These are phyloP conservation scores for Drosophila bipectinata DNA, from an alignment of 1,140 invertebrate genomes.

Conservation along the genomic window DNA sequence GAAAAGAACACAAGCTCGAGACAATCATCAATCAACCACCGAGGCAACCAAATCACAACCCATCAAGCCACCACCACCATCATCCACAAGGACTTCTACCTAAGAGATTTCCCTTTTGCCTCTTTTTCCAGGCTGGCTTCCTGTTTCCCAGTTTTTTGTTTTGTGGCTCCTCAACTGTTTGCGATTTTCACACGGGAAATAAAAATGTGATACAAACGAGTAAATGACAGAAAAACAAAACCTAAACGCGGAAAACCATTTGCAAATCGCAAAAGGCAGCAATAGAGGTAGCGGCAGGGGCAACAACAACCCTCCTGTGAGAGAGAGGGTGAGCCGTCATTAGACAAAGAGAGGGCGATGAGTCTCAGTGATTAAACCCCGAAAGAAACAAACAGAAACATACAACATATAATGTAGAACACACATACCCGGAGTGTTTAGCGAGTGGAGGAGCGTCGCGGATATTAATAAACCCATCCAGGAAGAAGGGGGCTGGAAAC, in stretches of 20 bases:
- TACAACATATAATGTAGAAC: constrained; percentile 1
- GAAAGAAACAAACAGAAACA: constrained; percentile 67
- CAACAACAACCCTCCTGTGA: constrained; percentile 46
- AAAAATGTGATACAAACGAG: constrained; percentile 77
- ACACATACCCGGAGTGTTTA: constrained; percentile 41
- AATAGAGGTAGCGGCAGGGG: constrained; percentile 6
- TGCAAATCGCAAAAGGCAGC: constrained; percentile 67
- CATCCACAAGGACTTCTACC: constrained; percentile 57
- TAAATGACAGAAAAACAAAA: constrained; percentile 75
- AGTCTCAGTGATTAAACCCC: constrained; percentile 63
- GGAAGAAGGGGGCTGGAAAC: constrained; percentile 43
- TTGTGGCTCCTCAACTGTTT: constrained; percentile 36
- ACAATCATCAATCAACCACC: constrained; percentile 75
- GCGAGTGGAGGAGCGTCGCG: constrained; percentile 59
- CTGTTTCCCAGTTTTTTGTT: constrained; percentile 38
- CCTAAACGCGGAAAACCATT: constrained; percentile 81
- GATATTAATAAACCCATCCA: constrained; percentile 77
- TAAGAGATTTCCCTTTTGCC: constrained; percentile 26
- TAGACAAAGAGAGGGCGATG: constrained; percentile 16
- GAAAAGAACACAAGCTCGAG: constrained; percentile 29
- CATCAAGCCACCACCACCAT: constrained; percentile 71
- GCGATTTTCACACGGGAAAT: constrained; percentile 80
- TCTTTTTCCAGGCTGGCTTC: constrained; percentile 48
- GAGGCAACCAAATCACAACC: constrained; percentile 69
- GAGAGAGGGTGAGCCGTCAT: constrained; percentile 1